These are phyloP conservation scores for Zele albiditarsus DNA, from an alignment of 2,888 invertebrate species.

Conservation along the genomic window DNA sequence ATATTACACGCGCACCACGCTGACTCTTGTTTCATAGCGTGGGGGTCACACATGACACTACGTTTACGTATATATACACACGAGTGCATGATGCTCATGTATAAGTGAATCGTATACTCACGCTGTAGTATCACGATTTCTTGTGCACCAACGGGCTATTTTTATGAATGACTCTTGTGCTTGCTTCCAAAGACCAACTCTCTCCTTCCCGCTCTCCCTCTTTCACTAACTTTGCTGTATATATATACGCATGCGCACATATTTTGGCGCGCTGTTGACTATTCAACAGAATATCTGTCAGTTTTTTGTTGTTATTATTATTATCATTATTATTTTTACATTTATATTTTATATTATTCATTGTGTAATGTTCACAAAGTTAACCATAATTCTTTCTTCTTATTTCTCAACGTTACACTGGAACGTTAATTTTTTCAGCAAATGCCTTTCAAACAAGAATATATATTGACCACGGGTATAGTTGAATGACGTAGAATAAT, in stretches of 20 bases:
- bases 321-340: background rate
- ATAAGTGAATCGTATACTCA: constrained; percentile 27
- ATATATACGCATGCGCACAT: background rate
- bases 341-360: background rate
- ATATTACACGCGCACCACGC: constrained; percentile 19
- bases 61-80: constrained; percentile 15
- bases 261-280: constrained; percentile 27
- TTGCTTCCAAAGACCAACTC: constrained; percentile 3
- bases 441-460: background rate
- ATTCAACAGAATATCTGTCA: background rate
- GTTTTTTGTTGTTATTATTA: background rate
- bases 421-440: constrained; percentile 10
- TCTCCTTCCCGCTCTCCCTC: background rate
- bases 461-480: constrained; percentile 5
- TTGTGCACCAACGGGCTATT: constrained; percentile 61
- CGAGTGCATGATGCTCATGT: constrained; percentile 28
- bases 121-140: constrained; percentile 40
- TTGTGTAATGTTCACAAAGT: background rate
- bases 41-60: constrained; percentile 17
- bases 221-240: background rate
- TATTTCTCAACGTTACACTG: background rate
- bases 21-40: constrained; percentile 11
- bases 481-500: background rate
- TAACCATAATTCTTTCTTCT: background rate
- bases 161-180: constrained; percentile 68